These are phyloP conservation scores for Lepus europaeus DNA, from an alignment of 2,113 vertebrate genomes.

Conservation along the genomic window DNA sequence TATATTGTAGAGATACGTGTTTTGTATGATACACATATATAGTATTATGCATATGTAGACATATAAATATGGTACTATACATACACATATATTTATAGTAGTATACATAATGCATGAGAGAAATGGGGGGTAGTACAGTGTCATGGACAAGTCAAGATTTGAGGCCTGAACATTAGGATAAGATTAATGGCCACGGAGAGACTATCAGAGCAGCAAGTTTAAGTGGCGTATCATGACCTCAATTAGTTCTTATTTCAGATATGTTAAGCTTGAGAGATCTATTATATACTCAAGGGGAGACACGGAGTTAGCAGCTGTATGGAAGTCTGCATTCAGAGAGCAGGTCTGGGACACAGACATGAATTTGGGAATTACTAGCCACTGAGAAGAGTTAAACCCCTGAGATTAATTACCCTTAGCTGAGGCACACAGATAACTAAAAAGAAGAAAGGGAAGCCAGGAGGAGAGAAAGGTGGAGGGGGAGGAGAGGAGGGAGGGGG, in stretches of 20 bases:
- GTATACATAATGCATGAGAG: background rate
- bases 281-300: background rate
- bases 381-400: constrained; percentile 3
- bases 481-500: background rate
- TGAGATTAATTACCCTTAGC: background rate
- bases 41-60: too few species aligned
- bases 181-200: background rate
- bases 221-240: background rate
- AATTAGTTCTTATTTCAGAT: background rate
- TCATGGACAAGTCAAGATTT: constrained; percentile 45
- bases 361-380: constrained; percentile 6
- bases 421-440: background rate
- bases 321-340: constrained; percentile 21
- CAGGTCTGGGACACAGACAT: background rate
- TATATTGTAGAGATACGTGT: background rate
- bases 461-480: too few species aligned
- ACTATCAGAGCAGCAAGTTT: background rate
- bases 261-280: constrained; percentile 34
- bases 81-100: background rate
- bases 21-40: too few species aligned
- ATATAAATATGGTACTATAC: too few species aligned
- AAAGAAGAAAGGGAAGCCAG: background rate
- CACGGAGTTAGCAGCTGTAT: background rate
- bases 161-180: background rate
- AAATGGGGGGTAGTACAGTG: background rate